Percentiles rank a stretch among this genome's conserved stretches.
These are phyloP conservation scores for Microchrysa polita DNA, from an alignment of 2,888 invertebrate species.

Conservation along the genomic window DNA sequence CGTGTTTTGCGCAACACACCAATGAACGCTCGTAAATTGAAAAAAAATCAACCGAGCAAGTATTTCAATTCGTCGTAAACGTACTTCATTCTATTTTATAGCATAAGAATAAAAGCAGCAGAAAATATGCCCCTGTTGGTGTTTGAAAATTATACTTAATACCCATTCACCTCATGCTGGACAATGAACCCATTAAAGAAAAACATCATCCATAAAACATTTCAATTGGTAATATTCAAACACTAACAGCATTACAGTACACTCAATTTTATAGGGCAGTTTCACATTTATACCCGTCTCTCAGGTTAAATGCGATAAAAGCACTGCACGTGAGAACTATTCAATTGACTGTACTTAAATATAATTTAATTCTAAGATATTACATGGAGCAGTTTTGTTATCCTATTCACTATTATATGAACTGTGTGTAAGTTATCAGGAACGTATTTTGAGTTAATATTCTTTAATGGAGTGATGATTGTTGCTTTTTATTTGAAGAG, in stretches of 20 bases:
- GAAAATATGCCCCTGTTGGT: constrained; percentile 51
- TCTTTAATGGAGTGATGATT: too few species aligned
- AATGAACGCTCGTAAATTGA: too few species aligned
- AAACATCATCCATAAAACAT: constrained; percentile 13
- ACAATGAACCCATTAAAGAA: constrained; percentile 15
- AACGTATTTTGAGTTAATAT: too few species aligned
- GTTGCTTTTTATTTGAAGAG: too few species aligned
- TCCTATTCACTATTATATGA: too few species aligned
- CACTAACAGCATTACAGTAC: constrained; percentile 51
- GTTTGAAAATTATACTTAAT: constrained; percentile 47
- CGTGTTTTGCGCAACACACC: too few species aligned
- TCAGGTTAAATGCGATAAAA: constrained; percentile 13
- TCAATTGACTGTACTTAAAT: constrained; percentile 50
- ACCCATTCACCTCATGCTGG: background rate
- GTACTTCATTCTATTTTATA: constrained; percentile 3
- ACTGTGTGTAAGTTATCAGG: too few species aligned
- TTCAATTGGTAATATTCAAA: constrained; percentile 46
- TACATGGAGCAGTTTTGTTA: background rate
- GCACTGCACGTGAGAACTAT: constrained; percentile 52
- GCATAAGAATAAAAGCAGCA: constrained; percentile 43
- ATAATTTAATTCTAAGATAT: constrained; percentile 18
- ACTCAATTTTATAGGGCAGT: constrained; percentile 51
- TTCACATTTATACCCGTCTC: constrained; percentile 16
- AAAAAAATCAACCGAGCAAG: too few species aligned
- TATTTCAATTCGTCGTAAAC: too few species aligned